Conservation (phyloP, 2,888 invertebrate genomes). For the Boloria euphrosyne region DNA sequence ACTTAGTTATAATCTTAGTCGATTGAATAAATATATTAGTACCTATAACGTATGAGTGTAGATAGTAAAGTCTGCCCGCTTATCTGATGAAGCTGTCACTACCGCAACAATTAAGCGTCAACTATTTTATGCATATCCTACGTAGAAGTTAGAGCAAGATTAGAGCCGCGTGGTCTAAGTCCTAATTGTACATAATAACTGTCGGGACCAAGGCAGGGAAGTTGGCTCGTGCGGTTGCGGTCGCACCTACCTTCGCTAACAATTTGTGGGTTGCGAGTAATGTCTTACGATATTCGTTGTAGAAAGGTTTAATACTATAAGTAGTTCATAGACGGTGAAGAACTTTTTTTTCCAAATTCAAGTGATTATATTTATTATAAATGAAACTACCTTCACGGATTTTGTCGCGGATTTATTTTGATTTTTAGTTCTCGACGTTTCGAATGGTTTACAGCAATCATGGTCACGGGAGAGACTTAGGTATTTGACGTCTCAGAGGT, state of each 20-base stretch:
- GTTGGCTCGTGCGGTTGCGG: slow-evolving; percentile 58
- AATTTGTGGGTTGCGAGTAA: slow-evolving; percentile 67
- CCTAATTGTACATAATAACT: slow-evolving; percentile 76
- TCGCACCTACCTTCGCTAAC: slow-evolving; percentile 60
- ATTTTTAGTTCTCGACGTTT: too few species aligned
- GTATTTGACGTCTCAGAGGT: too few species aligned
- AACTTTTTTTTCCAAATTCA: too few species aligned
- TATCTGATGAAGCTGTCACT: slow-evolving; percentile 82
- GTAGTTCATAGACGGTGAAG: too few species aligned
- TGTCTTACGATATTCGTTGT: slow-evolving; percentile 46
- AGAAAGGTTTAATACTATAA: neutral
- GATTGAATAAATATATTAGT: too few species aligned
- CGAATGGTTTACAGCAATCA: too few species aligned
- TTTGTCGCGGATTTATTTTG: too few species aligned
- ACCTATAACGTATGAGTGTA: too few species aligned
- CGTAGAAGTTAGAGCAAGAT: slow-evolving; percentile 64
- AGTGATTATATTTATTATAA: too few species aligned
- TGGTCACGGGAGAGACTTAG: too few species aligned
- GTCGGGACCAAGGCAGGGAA: slow-evolving; percentile 62
- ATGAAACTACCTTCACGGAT: too few species aligned
- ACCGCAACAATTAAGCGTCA: slow-evolving; percentile 83
- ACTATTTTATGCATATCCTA: slow-evolving; percentile 56
- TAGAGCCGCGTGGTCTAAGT: slow-evolving; percentile 66
- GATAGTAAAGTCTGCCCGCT: neutral
- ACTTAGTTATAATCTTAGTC: too few species aligned